Conservation (phyloP, 2,113 vertebrate species). For the Perccottus glenii region DNA sequence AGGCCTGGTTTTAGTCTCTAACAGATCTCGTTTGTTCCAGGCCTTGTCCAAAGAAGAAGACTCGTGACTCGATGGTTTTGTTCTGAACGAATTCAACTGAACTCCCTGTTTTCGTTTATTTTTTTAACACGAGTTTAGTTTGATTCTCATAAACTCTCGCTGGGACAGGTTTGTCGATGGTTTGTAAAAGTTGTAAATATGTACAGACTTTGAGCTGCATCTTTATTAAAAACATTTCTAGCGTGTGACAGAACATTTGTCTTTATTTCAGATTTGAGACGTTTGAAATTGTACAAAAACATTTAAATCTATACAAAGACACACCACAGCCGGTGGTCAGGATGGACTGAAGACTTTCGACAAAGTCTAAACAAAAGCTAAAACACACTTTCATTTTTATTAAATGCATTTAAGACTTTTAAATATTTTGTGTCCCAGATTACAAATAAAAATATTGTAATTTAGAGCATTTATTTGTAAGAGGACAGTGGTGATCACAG, state of each 20-base stretch:
- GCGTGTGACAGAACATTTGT: background rate
- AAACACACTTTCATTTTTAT: no score
- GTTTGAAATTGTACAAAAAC: no score
- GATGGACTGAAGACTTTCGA: no score
- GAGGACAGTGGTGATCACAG: no score
- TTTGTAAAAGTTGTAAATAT: background rate
- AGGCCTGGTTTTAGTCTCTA: background rate
- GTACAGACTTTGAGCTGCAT: background rate
- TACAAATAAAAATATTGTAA: no score
- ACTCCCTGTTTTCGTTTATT: background rate
- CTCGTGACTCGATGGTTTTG: background rate
- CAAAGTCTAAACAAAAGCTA: no score
- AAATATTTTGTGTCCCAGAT: no score
- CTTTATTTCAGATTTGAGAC: no score
- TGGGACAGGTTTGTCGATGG: background rate
- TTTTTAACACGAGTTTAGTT: background rate
- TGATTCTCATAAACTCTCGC: background rate
- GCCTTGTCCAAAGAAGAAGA: background rate
- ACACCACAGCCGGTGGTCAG: no score
- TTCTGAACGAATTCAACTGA: background rate
- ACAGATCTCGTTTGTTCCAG: background rate
- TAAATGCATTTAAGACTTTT: no score
- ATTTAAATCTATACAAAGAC: no score
- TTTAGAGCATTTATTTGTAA: no score
- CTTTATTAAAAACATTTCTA: constrained; percentile 3